Conservation (phyloP, 2,888 invertebrate species). For the Rosalia funebris region DNA sequence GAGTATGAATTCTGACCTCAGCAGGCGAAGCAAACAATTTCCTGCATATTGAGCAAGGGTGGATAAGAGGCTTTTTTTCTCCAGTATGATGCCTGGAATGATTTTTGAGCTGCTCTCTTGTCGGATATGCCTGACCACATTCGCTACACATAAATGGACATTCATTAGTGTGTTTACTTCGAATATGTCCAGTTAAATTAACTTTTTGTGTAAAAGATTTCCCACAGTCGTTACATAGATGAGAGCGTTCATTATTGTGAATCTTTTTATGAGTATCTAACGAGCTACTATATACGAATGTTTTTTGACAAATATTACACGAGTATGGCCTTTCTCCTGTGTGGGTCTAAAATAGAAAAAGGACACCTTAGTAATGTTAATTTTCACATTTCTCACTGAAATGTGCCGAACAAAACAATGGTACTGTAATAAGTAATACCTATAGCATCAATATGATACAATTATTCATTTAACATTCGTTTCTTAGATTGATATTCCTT, state of each 20-base stretch:
- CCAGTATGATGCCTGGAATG: slow-evolving; percentile 53
- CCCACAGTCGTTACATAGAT: slow-evolving; percentile 48
- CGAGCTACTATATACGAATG: slow-evolving; percentile 50
- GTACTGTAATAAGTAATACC: no score
- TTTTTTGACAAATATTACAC: slow-evolving; percentile 50
- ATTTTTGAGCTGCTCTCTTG: slow-evolving; percentile 49
- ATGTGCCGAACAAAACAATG: background rate
- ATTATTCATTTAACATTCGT: no score
- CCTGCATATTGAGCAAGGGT: slow-evolving; percentile 45
- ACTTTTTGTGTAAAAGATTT: slow-evolving; percentile 51
- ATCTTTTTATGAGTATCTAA: slow-evolving; percentile 51
- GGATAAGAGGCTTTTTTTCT: slow-evolving; percentile 46
- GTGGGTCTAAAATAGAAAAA: slow-evolving; percentile 42
- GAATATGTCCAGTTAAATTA: slow-evolving; percentile 48
- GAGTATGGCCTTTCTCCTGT: slow-evolving; percentile 49
- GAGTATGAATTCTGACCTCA: slow-evolving; percentile 46
- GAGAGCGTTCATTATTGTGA: slow-evolving; percentile 47
- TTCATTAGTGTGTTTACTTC: slow-evolving; percentile 51
- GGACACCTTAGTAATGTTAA: background rate
- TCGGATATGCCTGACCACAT: slow-evolving; percentile 50
- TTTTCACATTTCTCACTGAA: background rate
- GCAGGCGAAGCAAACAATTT: slow-evolving; percentile 47
- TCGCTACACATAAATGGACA: slow-evolving; percentile 53
- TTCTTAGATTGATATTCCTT: no score
- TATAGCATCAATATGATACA: no score